Base-by-base conservation (phyloP, 2,797 vertebrate genomes). In the Oryzias sinensis region DNA sequence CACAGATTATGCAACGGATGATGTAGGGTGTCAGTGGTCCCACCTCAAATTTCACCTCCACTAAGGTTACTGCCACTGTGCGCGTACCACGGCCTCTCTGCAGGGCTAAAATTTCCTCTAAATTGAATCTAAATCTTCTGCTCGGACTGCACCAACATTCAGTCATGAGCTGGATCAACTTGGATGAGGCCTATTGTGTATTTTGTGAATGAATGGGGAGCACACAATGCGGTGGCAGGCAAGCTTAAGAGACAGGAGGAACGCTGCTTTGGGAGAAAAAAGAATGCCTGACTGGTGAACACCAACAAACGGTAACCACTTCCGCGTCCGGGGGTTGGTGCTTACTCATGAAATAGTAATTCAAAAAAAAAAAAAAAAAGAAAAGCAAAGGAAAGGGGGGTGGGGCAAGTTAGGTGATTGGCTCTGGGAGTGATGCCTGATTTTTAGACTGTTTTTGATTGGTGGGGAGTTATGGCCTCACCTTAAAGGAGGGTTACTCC, bases 401-500 rank as follows among this genome's bases (percentile, higher is more conserved):
- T 52, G 59, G 56, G 69, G 82, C 57, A 67, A 60, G 64, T 8
- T 46, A 73, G 61, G 64, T 87, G 82, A 92, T 92, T 92, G 90
- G 91, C 81, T 85, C 52, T 76, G 48, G 65, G 8, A 29, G 56
- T 62, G 65, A 69, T 79, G 90, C 91, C 86, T 91, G 90, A 91
- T 90, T 84, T 37, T 80, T 74, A 49, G 59, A 6, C 1, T 16
- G 13, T 5, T 70, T 74, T 62, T 86, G 87, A 92, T 92, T 91
- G 91, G 91, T 72, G 77, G 79, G 74, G 76, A 68, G 72, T 65
- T 76, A 88, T 92, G 90, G 91, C 70, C 89, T 92, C 85, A 91
- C 90, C 90, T 92, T 91, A 81, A 76, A 75, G 78, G 57, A 79
- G 86, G 90, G 90, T 92, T 91, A 92, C 90, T 89, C 43, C 20